phyloP scores from a whole-genome alignment of 2,888 invertebrate genomes.

The Apocheima hispidaria region DNA sequence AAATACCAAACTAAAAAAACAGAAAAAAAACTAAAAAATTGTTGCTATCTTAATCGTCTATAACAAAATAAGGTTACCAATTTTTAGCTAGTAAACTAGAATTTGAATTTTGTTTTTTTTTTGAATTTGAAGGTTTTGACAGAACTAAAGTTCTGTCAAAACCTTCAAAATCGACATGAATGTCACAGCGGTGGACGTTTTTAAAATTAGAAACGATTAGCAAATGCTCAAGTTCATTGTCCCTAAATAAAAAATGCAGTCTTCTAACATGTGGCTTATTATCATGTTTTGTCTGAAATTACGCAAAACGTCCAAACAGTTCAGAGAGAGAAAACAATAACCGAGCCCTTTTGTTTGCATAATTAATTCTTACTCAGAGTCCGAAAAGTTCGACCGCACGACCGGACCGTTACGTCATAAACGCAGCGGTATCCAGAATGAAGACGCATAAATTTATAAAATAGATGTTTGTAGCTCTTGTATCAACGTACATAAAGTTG shows the following conservation, averaged over 20 bases:
- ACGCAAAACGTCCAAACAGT: slow-evolving; percentile 84
- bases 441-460: slow-evolving; percentile 46
- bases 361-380: slow-evolving; percentile 76
- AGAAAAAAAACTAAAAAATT: neutral
- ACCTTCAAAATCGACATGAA: neutral
- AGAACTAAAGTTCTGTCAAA: neutral
- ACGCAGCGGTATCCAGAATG: slow-evolving; percentile 69
- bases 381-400: slow-evolving; percentile 73
- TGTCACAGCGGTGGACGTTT: slow-evolving; percentile 2
- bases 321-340: slow-evolving; percentile 74
- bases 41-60: too few relatives aligned
- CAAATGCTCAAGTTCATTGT: slow-evolving; percentile 11
- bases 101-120: too few relatives aligned
- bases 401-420: slow-evolving; percentile 77
- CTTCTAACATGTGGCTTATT: slow-evolving; percentile 55
- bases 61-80: too few relatives aligned
- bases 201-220: slow-evolving; percentile 10
- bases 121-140: too few relatives aligned
- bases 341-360: slow-evolving; percentile 75
- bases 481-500: neutral
- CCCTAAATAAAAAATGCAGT: slow-evolving; percentile 29
- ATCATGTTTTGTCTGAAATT: slow-evolving; percentile 70
- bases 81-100: too few relatives aligned
- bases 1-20: neutral
- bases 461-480: slow-evolving; percentile 17